Evolutionary conservation across 2,888 invertebrate genomes (phyloP).

Genomic region (Aspidiotus destructor): DNA sequence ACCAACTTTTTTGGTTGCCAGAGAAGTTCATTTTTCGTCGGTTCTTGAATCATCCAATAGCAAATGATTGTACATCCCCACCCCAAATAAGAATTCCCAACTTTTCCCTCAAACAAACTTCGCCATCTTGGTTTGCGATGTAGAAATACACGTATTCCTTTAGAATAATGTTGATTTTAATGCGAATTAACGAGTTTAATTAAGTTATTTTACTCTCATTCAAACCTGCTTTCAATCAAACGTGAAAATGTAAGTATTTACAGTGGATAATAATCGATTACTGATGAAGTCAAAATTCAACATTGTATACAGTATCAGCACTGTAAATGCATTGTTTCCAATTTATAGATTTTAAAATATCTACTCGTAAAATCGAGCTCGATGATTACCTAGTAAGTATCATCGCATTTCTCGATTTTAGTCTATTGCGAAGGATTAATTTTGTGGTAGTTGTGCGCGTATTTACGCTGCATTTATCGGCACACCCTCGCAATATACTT

Average conservation of each 20-base stretch:
- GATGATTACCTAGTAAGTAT: too few species aligned
- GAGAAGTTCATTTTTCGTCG: too few species aligned
- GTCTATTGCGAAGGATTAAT: too few species aligned
- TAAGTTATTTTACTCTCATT: neutral
- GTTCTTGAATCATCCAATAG: conserved; percentile 14
- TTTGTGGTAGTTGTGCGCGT: too few species aligned
- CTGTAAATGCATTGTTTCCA: conserved; percentile 33
- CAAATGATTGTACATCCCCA: conserved; percentile 13
- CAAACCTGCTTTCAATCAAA: too few species aligned
- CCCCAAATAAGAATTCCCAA: conserved; percentile 21
- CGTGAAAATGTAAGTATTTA: conserved; percentile 1
- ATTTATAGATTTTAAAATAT: conserved; percentile 28
- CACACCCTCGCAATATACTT: too few species aligned
- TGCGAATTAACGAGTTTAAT: neutral
- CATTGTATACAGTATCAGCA: conserved; percentile 31
- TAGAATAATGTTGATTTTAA: conserved; percentile 3
- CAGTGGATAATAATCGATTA: neutral
- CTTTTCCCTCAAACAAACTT: conserved; percentile 22
- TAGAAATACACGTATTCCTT: neutral
- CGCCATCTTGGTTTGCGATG: conserved; percentile 25
- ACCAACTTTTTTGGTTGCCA: too few species aligned
- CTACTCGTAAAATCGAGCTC: neutral
- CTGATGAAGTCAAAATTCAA: conserved; percentile 17
- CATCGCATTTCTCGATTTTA: too few species aligned
- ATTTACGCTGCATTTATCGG: too few species aligned